Base-by-base conservation (phyloP, 2,113 vertebrate genomes). In the Plestiodon gilberti region DNA sequence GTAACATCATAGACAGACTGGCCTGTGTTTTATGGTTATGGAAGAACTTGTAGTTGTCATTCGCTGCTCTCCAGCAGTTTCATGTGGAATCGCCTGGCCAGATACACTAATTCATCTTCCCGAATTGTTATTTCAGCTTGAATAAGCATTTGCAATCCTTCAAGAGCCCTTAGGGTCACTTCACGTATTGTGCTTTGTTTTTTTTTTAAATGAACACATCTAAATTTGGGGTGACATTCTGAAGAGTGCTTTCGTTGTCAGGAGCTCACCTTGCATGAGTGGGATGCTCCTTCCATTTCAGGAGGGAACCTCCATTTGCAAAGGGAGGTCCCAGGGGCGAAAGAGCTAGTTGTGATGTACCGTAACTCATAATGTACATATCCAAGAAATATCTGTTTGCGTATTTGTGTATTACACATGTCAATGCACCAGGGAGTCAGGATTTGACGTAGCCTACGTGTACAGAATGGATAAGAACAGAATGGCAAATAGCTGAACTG, bases 41-140 rank as follows among this genome's bases (percentile, higher is more conserved):
- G 64, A 35, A 20, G 3, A 78, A 55, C 35, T 71, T 85, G 70
- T 59, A 20, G 59, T 35, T 23, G 65, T 70, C 0, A 1, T 28
- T 20, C 78, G 85, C 55, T 18, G 69, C 80, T 78, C 71, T 80
- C 74, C 28, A 59, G 87, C 89, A 92, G 17, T 61, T 70, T 59
- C 48, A 78, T 9, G 7, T 28, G 75, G 64, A 87, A 82, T 20
- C 67, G 30, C 10, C 35, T 76, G 25, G 52, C 17, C 20, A 78
- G 30, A 9, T 25, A 62, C 6, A 3, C n/a, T 61, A 18, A 48
- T 65, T 65, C 4, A 79, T 61, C 33, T 85, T 59, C 52, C 64
- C 14, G 28, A 33, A 55, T 14, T 13, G 55, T 20, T 23, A 40
- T 35, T 78, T 70, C 75, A 59, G 6, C 48, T 65, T 84, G 25